Conservation (phyloP, 2,113 vertebrate genomes). For the Arenaria interpres region DNA sequence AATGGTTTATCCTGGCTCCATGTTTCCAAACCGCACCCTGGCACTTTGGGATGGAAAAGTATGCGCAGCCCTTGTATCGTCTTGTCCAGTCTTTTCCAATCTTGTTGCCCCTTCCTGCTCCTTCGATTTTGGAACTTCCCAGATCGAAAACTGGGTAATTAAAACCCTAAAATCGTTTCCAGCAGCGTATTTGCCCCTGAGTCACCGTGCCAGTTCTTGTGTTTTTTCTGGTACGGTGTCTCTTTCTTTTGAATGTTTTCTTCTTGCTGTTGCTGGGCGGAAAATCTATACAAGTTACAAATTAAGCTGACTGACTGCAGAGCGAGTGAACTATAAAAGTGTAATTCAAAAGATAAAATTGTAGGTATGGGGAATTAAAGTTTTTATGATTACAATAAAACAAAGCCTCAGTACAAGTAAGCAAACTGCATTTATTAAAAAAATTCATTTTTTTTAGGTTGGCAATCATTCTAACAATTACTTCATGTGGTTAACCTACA, state of each 20-base stretch:
- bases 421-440: background rate
- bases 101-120: background rate
- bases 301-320: slow-evolving; percentile 44
- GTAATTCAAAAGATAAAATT: background rate
- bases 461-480: background rate
- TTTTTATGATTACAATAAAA: slow-evolving; percentile 1
- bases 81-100: background rate
- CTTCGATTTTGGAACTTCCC: background rate
- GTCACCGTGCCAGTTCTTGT: background rate
- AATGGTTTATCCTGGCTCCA: slow-evolving; percentile 4
- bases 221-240: background rate
- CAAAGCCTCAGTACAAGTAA: background rate
- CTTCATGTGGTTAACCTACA: background rate
- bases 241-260: slow-evolving; percentile 31
- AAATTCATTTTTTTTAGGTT: background rate
- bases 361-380: background rate
- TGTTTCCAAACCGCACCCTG: slow-evolving; percentile 4
- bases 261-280: slow-evolving; percentile 40
- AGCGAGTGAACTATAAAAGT: background rate
- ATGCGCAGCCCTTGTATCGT: background rate
- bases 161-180: background rate
- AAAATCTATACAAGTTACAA: slow-evolving; percentile 54
- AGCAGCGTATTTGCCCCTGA: background rate
- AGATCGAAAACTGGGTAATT: background rate
- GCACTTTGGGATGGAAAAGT: background rate